Conservation (phyloP, 2,797 vertebrate species). For the Neosilurus hyrtlii region DNA sequence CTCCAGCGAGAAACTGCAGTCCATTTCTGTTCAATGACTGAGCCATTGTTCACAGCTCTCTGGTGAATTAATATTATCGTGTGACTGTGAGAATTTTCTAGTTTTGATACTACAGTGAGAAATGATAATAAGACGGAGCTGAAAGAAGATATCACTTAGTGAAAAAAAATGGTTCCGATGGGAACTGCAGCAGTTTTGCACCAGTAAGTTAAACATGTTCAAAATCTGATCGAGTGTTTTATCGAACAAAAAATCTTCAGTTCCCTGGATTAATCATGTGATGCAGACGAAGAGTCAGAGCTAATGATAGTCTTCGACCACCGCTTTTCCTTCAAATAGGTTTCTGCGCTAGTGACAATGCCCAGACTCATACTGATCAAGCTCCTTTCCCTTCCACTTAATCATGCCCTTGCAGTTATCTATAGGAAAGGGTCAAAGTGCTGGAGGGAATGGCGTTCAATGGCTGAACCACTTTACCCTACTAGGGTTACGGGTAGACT, state of each 20-base stretch:
- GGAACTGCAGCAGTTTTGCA: neutral
- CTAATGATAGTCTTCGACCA: neutral
- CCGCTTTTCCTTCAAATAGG: neutral
- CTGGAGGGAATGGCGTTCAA: conserved; percentile 17
- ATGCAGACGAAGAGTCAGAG: neutral
- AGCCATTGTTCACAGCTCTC: conserved; percentile 7
- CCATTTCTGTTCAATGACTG: conserved; percentile 20
- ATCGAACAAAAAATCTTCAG: neutral
- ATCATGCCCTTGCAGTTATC: conserved; percentile 34
- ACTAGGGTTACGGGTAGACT: too few species aligned
- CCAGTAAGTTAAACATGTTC: neutral
- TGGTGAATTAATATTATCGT: conserved; percentile 16
- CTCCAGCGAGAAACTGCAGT: neutral
- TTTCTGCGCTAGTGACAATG: neutral
- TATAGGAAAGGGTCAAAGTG: conserved; percentile 22
- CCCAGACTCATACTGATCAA: neutral
- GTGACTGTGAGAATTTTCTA: neutral
- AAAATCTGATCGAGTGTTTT: neutral
- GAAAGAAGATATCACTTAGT: neutral
- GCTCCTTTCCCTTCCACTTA: conserved; percentile 17
- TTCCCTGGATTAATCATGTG: neutral
- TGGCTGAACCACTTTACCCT: too few species aligned
- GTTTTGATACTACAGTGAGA: conserved; percentile 18
- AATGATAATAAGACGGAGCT: conserved; percentile 8
- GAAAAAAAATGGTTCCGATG: neutral